Base-by-base conservation (phyloP, 2,797 vertebrate species). In the Neosilurus hyrtlii region DNA sequence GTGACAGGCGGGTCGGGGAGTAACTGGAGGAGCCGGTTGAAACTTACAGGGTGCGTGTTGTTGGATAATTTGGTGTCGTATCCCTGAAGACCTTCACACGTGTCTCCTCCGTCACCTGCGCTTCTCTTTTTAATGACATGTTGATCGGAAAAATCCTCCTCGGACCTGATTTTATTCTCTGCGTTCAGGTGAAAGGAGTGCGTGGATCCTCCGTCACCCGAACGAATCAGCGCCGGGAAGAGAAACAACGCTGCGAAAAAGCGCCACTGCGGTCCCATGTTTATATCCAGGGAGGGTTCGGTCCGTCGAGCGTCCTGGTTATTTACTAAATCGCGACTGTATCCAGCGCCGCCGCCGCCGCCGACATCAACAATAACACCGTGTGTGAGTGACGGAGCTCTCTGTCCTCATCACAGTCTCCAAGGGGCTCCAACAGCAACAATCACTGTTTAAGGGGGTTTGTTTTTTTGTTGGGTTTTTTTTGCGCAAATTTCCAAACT, bases 41-140 rank as follows among this genome's bases (percentile, higher is more conserved):
- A 87, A 91, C 96, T 96, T 93, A 98, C 97, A 91, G 77, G 87
- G 93, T 97, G 95, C 65, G 96, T 97, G 93, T 96, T 96, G 90
- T 89, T 94, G 14, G 72, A 76, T 86, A 98, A 95, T 91, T 92
- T 93, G 88, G 86, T 84, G 9, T 91, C 90, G 65, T 90, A 93
- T 85, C 92, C 95, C 59, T 88, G 87, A 16, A 92, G 88, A 18
- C 88, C 89, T 59, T 89, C 85, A 89, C 96, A 97, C 85, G 90
- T 92, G 81, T 92, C 93, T 9, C 73, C 16, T 54, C 18, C 6
- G 3, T 54, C 77, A 9, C 35, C 63, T 7, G 77, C 63, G 63
- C 63, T 79, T 67, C 77, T 66, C 51, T n/a, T 67, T 5, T 37
- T 30, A 9, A 15, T 9, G 10, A 4, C 0, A 15, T 20, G 76